These are phyloP conservation scores for Parotia lawesii DNA, from an alignment of 2,113 vertebrate genomes.

Conservation along the genomic window DNA sequence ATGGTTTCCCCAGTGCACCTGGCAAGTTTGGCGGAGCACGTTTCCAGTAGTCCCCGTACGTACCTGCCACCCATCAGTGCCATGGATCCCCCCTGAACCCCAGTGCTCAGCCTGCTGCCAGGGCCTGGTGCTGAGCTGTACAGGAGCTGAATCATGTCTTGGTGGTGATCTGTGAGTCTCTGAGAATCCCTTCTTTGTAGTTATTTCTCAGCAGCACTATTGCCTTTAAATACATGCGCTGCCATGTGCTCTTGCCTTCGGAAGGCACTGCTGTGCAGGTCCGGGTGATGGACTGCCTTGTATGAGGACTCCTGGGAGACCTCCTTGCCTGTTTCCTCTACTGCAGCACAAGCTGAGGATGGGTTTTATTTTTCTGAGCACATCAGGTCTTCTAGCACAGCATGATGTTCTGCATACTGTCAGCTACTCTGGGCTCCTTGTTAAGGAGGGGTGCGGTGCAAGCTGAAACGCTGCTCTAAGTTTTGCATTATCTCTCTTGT, in stretches of 20 bases:
- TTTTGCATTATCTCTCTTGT: slow-evolving; percentile 53
- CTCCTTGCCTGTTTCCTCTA: neutral
- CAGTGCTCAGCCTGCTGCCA: neutral
- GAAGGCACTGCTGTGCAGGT: accelerated
- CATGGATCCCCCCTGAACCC: accelerated
- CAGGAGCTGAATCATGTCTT: neutral
- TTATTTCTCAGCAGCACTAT: neutral
- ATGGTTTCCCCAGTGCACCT: neutral
- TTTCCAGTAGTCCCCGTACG: accelerated
- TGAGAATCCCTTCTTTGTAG: neutral
- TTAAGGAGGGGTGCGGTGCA: slow-evolving; percentile 19
- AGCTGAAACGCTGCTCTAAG: slow-evolving; percentile 52
- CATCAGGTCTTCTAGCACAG: slow-evolving; percentile 26
- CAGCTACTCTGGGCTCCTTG: slow-evolving; percentile 42
- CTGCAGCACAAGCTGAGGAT: neutral
- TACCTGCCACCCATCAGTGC: neutral
- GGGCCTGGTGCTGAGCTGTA: neutral
- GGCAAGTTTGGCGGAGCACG: accelerated
- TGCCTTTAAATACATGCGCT: neutral
- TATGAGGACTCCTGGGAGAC: neutral
- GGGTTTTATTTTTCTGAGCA: slow-evolving; percentile 24
- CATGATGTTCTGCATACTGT: slow-evolving; percentile 38
- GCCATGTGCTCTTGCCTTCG: neutral
- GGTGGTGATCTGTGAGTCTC: neutral
- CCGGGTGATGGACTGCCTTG: neutral